Percentiles rank a stretch among this genome's conserved stretches.
Conservation (phyloP, 1,140 invertebrate genomes). For the Halyomorpha halys region DNA sequence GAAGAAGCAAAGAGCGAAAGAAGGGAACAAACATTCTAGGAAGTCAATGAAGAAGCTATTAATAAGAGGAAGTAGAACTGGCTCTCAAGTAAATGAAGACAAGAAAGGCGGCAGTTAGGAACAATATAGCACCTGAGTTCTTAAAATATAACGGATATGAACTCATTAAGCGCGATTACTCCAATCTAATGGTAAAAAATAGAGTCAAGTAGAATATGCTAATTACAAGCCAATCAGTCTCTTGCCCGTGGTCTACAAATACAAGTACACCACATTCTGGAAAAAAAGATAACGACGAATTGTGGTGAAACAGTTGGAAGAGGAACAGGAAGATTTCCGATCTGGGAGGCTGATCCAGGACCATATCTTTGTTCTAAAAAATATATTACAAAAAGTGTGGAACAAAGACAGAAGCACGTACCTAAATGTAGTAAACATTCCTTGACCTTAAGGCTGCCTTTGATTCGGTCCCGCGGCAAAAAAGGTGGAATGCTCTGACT, state of each 20-base stretch:
- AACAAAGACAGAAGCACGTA: not conserved
- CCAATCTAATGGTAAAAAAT: not conserved
- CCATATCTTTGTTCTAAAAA: not conserved
- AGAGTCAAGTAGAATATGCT: not conserved
- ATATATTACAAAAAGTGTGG: not conserved
- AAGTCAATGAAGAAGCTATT: not conserved
- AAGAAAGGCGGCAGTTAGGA: not conserved
- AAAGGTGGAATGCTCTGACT: not conserved
- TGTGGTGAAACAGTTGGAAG: not conserved
- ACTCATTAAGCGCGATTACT: not conserved
- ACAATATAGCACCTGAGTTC: not conserved
- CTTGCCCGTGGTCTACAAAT: not conserved
- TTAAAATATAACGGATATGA: not conserved
- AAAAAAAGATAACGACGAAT: not conserved
- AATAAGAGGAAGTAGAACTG: not conserved
- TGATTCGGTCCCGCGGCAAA: too few species aligned
- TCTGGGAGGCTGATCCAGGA: not conserved
- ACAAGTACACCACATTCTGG: not conserved
- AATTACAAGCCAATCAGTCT: too few species aligned
- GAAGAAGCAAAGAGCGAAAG: not conserved
- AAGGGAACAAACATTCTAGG: not conserved
- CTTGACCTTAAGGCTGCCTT: not conserved
- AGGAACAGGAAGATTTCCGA: not conserved
- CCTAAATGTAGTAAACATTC: too few species aligned
- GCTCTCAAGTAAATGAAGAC: not conserved